phyloP scores from a whole-genome alignment of 2,888 invertebrate species.

The Cremastinae sp. region DNA sequence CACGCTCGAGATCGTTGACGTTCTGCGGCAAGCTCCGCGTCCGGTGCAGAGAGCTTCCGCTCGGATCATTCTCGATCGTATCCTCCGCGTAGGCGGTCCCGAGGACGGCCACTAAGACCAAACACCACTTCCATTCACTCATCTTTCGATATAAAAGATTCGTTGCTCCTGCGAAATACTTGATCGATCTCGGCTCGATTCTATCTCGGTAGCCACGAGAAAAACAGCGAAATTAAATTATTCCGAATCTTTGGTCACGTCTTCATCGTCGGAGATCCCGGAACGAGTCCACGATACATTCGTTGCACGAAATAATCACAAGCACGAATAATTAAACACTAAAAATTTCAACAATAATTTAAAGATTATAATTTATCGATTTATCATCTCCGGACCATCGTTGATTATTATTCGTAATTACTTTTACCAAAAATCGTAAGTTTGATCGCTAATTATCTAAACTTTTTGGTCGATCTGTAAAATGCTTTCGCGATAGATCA shows the following conservation, averaged over 20 bases:
- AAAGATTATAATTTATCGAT: conserved; percentile 6
- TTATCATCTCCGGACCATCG: conserved; percentile 2
- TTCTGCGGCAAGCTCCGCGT: conserved; percentile 67
- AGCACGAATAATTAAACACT: neutral
- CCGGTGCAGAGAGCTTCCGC: conserved; percentile 61
- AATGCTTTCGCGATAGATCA: neutral
- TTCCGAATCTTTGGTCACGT: conserved; percentile 28
- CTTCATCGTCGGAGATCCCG: conserved; percentile 34
- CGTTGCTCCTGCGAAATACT: neutral
- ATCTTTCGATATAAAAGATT: conserved; percentile 22
- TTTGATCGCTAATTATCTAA: too few species aligned
- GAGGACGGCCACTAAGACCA: conserved; percentile 43
- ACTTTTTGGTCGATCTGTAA: too few species aligned
- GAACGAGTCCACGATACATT: conserved; percentile 13
- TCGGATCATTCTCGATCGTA: conserved; percentile 29
- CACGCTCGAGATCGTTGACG: conserved; percentile 52
- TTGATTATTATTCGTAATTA: neutral
- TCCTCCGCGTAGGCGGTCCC: conserved; percentile 44
- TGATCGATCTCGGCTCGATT: neutral
- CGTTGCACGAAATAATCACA: conserved; percentile 11
- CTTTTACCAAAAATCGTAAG: neutral
- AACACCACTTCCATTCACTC: conserved; percentile 58
- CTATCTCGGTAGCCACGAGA: too few species aligned
- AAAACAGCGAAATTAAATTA: neutral
- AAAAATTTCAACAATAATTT: neutral